Evolutionary conservation across 2,888 invertebrate species (phyloP).

Genomic region (Pomacea canaliculata): DNA sequence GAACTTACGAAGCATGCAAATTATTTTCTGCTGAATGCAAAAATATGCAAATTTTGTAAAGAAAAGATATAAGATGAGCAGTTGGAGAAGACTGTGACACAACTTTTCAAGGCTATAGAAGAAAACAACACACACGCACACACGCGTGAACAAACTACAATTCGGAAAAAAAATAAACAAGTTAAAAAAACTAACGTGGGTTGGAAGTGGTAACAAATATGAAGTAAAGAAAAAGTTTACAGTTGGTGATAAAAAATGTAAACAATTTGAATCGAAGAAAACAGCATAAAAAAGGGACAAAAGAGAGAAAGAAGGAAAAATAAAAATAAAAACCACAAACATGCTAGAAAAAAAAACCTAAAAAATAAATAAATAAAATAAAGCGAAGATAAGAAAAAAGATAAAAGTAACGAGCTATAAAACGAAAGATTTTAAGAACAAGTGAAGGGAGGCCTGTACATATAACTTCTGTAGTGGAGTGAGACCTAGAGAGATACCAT

Average conservation of each 20-base stretch:
- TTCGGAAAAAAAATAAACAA: background rate
- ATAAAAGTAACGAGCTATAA: background rate
- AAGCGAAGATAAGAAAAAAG: background rate
- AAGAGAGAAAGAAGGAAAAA: conserved; percentile 16
- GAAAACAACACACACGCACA: too few relatives aligned
- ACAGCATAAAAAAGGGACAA: background rate
- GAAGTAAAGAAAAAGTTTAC: background rate
- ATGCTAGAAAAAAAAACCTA: conserved; percentile 1
- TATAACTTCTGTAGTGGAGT: background rate
- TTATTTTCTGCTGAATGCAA: too few relatives aligned
- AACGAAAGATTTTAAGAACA: background rate
- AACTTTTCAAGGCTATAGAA: too few relatives aligned
- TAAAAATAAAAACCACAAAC: background rate
- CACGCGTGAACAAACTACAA: too few relatives aligned
- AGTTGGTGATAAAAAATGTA: background rate
- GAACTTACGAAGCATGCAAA: too few relatives aligned
- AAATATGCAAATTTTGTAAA: too few relatives aligned
- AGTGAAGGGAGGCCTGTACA: background rate
- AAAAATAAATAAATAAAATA: background rate
- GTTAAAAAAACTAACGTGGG: background rate
- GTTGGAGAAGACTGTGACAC: too few relatives aligned
- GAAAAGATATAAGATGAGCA: too few relatives aligned
- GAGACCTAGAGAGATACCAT: background rate
- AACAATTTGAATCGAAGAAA: background rate
- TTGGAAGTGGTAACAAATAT: background rate